Base-by-base conservation (phyloP, 2,113 vertebrate species). In the Lophotis ruficrista region DNA sequence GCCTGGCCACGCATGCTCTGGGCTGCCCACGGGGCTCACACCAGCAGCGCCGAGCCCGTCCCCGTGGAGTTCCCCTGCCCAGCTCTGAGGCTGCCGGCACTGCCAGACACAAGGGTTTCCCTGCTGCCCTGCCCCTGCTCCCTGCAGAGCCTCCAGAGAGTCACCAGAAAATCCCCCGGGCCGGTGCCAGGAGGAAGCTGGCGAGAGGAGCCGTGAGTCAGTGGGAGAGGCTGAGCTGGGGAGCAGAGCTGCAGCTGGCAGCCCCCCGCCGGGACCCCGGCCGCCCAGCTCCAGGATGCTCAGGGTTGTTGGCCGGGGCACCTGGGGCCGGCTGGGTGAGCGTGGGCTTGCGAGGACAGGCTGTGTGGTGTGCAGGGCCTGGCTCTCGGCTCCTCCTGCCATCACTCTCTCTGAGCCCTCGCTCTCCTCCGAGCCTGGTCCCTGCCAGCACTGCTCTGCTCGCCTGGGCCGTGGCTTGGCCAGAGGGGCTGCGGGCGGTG, bases 161-260 rank as follows among this genome's bases (percentile, higher is more conserved):
- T 97, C 96, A 97, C 89, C 92, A 90, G 92, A 96, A 97, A 97
- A 92, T 94, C 95, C 96, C 96, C 96, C 37, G 0, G 12, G 64
- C 71, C 6, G 17, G 41, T 83, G 75, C 89, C 65, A 89, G 90
- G 86, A 95, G 90, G 96, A 95, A 97, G 60, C 94, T 77, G 85
- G 68, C 6, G 17, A 84, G 69, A 0, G 0, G 48, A 76, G 53
- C 68, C 2, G 1, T 96, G 96, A 97, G 92, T 96, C 96, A 97
- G 88, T 57, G 90, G 93, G 96, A 96, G 90, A 77, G 75, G 90
- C 81, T 23, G 24, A 66, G 51, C 43, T 0, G 3, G 72, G 33
- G 43, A 30, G 37, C 57, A 72, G 91, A 85, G 70, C 92, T 76
- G 92, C 0, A 4, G 79, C 65, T 0, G 2, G n/a, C 83, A 81